These are phyloP conservation scores for Stenotaenia linearis DNA, from an alignment of 2,888 invertebrate genomes.

Conservation along the genomic window DNA sequence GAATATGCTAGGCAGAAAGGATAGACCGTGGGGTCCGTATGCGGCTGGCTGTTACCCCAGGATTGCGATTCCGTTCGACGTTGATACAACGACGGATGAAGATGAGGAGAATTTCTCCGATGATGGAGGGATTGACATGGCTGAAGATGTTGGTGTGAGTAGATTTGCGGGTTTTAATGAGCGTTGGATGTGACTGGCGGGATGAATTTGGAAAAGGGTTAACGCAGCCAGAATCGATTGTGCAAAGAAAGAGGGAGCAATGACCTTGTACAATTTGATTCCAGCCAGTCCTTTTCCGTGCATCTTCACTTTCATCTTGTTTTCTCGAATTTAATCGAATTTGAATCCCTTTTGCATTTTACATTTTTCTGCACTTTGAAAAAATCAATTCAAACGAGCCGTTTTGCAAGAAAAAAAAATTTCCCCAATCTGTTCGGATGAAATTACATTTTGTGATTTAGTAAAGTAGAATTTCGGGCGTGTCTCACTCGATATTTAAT, in stretches of 20 bases:
- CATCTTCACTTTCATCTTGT: background rate
- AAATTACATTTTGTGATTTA: background rate
- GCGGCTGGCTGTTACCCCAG: conserved; percentile 10
- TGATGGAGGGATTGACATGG: conserved; percentile 36
- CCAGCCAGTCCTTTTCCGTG: background rate
- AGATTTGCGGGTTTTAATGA: background rate
- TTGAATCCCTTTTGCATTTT: background rate
- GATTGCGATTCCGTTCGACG: background rate
- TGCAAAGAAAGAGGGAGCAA: conserved; percentile 3
- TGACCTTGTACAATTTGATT: conserved; percentile 10
- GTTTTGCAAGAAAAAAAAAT: too few species aligned
- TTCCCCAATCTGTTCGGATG: background rate
- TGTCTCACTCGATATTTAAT: background rate
- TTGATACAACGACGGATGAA: conserved; percentile 8
- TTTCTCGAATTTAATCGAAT: too few species aligned
- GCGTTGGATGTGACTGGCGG: background rate
- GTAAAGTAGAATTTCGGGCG: background rate
- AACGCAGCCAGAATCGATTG: background rate
- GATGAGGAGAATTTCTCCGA: conserved; percentile 34
- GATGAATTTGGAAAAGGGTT: background rate
- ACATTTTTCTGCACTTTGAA: background rate
- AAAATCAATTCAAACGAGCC: too few species aligned
- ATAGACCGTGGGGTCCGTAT: conserved; percentile 1
- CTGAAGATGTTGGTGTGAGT: conserved; percentile 34
- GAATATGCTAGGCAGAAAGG: conserved; percentile 11